Conservation (phyloP, 2,888 invertebrate species). For the Oscheius sp. region DNA sequence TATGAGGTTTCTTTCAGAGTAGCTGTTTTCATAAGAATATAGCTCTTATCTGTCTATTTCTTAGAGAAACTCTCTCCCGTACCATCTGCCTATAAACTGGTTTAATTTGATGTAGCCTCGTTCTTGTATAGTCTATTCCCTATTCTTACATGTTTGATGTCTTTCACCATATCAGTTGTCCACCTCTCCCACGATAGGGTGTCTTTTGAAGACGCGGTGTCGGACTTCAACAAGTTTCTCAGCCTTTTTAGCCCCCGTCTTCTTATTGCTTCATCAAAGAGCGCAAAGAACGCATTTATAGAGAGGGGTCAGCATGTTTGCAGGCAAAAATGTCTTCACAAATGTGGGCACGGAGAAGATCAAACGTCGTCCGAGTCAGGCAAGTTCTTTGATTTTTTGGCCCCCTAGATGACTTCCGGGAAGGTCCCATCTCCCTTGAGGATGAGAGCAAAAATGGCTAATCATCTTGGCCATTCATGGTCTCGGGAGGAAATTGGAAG, state of each 20-base stretch:
- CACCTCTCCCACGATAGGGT: constrained; percentile 12
- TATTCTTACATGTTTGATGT: no score
- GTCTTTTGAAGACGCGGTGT: neutral
- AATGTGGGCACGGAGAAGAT: constrained; percentile 50
- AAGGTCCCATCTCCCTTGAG: neutral
- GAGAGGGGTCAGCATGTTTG: constrained; percentile 46
- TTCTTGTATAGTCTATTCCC: no score
- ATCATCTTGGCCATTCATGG: constrained; percentile 5
- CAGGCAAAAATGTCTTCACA: constrained; percentile 61
- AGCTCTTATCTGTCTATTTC: no score
- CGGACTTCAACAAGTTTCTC: constrained; percentile 17
- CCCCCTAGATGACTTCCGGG: neutral
- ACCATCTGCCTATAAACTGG: no score
- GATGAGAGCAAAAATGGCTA: constrained; percentile 22
- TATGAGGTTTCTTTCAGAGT: no score
- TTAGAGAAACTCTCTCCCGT: no score
- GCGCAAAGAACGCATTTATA: neutral
- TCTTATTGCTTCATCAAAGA: neutral
- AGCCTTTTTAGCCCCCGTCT: neutral
- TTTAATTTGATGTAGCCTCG: no score
- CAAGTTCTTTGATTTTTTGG: constrained; percentile 22
- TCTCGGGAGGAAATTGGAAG: constrained; percentile 21
- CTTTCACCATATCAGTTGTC: constrained; percentile 21
- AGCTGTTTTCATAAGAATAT: no score
- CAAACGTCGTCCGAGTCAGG: constrained; percentile 58